Evolutionary conservation across 92 coral and sea anemone species (phyloP).

Genomic region (Meandrina meandrites): DNA sequence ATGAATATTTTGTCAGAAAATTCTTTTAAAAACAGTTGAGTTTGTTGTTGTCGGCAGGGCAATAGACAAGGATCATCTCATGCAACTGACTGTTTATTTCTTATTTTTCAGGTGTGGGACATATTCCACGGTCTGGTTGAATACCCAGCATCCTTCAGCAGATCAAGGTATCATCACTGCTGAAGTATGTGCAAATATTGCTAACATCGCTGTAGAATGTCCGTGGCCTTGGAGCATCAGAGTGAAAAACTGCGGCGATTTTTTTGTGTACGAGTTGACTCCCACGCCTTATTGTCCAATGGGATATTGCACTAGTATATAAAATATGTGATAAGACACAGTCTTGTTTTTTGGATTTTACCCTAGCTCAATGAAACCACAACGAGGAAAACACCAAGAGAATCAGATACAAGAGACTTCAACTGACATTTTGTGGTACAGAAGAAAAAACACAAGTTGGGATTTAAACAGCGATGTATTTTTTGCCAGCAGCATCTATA

Average conservation of each 20-base stretch:
- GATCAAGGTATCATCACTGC: constrained; percentile 1
- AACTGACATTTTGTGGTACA: too few species aligned
- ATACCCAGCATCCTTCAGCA: neutral
- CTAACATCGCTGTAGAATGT: neutral
- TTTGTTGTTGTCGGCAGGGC: too few species aligned
- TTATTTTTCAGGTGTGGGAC: neutral
- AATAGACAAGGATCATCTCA: too few species aligned
- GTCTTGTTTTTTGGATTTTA: neutral
- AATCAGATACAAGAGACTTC: too few species aligned
- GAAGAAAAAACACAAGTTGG: neutral
- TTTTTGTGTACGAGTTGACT: neutral
- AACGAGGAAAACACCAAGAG: neutral
- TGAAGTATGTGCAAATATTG: neutral
- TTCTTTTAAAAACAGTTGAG: too few species aligned
- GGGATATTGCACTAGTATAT: constrained; percentile 1
- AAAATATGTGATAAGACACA: neutral
- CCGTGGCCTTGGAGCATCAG: neutral
- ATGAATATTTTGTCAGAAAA: too few species aligned
- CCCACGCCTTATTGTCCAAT: neutral
- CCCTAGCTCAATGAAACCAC: neutral
- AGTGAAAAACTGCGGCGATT: neutral
- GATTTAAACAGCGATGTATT: neutral
- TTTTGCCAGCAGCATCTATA: constrained; percentile 10
- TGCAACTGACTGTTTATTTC: neutral
- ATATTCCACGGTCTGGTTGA: constrained; percentile 3